Percentiles rank a stretch among this genome's conserved stretches.
Conservation (phyloP, 37 sponge, comb jelly and placozoan genomes). For the Axinella damicornis region DNA sequence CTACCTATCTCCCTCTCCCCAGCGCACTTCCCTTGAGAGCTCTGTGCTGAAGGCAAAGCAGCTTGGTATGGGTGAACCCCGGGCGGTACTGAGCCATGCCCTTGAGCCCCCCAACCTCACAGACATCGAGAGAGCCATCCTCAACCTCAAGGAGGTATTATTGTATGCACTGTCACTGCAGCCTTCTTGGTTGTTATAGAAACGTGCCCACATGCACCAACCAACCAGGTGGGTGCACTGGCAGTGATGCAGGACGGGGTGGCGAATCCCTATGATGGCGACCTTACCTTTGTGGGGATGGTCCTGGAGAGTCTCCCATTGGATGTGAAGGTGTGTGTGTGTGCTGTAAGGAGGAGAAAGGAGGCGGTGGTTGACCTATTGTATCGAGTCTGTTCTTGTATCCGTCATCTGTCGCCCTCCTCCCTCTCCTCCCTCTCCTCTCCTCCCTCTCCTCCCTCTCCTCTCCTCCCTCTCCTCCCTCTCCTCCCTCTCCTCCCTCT, state of each 20-base stretch:
- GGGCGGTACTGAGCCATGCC: conserved; percentile 75
- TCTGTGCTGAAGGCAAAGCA: conserved; percentile 83
- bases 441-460: too few species aligned
- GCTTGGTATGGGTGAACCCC: conserved; percentile 91
- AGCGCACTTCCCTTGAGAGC: conserved; percentile 89
- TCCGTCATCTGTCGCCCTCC: too few species aligned
- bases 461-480: too few species aligned
- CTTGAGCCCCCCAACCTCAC: conserved; percentile 84
- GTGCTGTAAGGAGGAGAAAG: too few species aligned
- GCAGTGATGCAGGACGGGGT: conserved; percentile 42
- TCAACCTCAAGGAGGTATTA: conserved; percentile 93
- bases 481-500: too few species aligned
- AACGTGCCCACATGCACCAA: too few species aligned
- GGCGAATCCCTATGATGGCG: conserved; percentile 84
- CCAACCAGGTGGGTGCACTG: conserved; percentile 78
- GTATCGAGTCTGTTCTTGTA: too few species aligned
- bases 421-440: too few species aligned
- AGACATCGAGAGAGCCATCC: conserved; percentile 82
- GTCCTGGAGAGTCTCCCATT: conserved; percentile 85
- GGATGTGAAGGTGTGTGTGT: conserved; percentile 64
- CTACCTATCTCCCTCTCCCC: neutral
- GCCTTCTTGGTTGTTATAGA: too few species aligned
- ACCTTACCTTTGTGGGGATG: conserved; percentile 89
- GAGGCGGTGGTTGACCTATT: too few species aligned
- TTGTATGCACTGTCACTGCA: too few species aligned